Base-by-base conservation (phyloP, 2,888 invertebrate species). In the Stegophylla sp. region DNA sequence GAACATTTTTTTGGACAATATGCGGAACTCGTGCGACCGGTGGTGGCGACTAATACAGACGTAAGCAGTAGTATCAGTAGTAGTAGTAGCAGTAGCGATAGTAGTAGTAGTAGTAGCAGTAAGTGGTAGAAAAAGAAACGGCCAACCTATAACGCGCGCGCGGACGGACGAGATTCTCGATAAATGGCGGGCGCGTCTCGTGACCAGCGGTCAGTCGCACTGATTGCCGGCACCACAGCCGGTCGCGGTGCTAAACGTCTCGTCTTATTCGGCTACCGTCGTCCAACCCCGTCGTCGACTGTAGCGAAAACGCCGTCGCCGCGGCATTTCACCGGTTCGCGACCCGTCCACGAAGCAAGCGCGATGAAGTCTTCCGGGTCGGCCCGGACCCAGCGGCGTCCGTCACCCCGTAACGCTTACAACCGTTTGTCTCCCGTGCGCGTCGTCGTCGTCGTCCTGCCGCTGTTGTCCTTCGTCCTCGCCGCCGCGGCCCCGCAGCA, bases 151-250 rank as follows among this genome's bases (percentile, higher is more conserved):
- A n/a, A n/a, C n/a, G n/a, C n/a, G n/a, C 45, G 67, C 20, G 59
- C 66, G 56, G 43, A 34, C 28, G n/a, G 34, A 61, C 59, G 34
- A 71, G 69, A 79, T 79, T 79, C 45, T 15, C 66, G 71, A 79
- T 79, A 79, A 79, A 79, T 79, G 79, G 71, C 69, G 71, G 51
- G 48, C 61, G 69, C 69, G 71, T 61, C 69, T 71, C 59, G 79
- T 41, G 75, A 75, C 75, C 79, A 41, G 59, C 79, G 79, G 71
- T 61, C 79, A 79, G 79, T 79, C 34, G 71, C 59, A 71, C 61
- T 48, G 77, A 59, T 69, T 61, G 48, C 69, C 69, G 77, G 77
- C 75, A 64, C 23, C 69, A 79, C 69, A 61, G 77, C 77, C 77
- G 79, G 69, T 79, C 34, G 69, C 34, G 28, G 61, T 79, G 71